Conservation (phyloP, 2,113 vertebrate species). For the Glaucidium brasilianum region DNA sequence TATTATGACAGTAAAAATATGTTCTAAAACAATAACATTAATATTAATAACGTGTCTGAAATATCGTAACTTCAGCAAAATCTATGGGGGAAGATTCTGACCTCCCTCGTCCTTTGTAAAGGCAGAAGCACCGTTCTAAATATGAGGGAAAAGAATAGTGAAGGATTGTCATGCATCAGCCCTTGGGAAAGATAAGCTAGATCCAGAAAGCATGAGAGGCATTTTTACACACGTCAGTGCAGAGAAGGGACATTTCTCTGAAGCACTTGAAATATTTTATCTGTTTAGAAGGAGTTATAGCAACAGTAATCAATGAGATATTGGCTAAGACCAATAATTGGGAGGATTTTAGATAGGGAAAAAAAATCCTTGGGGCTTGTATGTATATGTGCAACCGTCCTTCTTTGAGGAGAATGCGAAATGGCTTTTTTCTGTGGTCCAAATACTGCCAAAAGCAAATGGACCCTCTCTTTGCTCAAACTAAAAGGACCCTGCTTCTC, state of each 20-base stretch:
- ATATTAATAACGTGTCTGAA: not conserved
- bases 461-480: not conserved
- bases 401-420: not conserved
- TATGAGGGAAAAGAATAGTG: not conserved
- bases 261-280: not conserved
- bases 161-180: not conserved
- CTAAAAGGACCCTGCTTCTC: not conserved
- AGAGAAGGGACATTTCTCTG: not conserved
- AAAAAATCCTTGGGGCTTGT: not conserved
- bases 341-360: not conserved
- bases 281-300: not conserved
- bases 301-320: not conserved
- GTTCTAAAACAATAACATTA: not conserved
- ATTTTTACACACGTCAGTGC: not conserved
- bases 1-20: not conserved
- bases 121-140: not conserved
- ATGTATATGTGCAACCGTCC: not conserved
- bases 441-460: not conserved
- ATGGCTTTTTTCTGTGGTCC: not conserved
- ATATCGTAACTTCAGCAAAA: not conserved
- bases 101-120: not conserved
- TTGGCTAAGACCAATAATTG: not conserved
- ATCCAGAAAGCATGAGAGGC: constrained; percentile 23
- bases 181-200: constrained; percentile 15
- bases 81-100: not conserved